A percentile compares a stretch with the other conserved stretches of the same genome.
Evolutionary conservation across 2,888 invertebrate genomes (phyloP).

Genomic region (Cheilosia urbana): DNA sequence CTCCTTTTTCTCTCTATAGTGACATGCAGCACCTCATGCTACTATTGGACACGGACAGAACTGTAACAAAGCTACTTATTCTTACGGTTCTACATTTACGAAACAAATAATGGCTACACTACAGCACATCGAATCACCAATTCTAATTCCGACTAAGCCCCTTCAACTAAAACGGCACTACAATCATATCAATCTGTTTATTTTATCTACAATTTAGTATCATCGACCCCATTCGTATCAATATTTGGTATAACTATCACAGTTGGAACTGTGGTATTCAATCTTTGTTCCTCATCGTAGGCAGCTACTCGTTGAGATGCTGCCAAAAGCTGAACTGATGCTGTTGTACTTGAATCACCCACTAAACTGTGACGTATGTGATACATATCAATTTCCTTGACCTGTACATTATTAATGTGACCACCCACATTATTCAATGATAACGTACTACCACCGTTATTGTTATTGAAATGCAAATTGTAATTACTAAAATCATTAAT

Average conservation of each 20-base stretch:
- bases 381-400: slow-evolving; percentile 76
- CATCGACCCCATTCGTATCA: slow-evolving; percentile 80
- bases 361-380: slow-evolving; percentile 78
- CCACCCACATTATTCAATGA: slow-evolving; percentile 80
- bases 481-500: slow-evolving; percentile 72
- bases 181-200: neutral
- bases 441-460: slow-evolving; percentile 81
- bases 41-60: neutral
- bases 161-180: slow-evolving; percentile 12
- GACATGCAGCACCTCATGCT: no score
- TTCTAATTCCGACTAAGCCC: no score
- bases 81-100: neutral
- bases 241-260: slow-evolving; percentile 82
- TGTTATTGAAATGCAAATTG: slow-evolving; percentile 77
- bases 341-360: slow-evolving; percentile 77
- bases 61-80: neutral
- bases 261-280: slow-evolving; percentile 78
- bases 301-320: slow-evolving; percentile 71
- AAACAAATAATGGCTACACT: neutral
- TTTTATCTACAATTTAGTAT: slow-evolving; percentile 81
- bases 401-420: slow-evolving; percentile 58
- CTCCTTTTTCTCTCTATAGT: no score
- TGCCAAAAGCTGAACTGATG: slow-evolving; percentile 76
- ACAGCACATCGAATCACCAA: slow-evolving; percentile 54
- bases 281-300: slow-evolving; percentile 77